These are phyloP conservation scores for Rhynchopsitta pachyrhyncha DNA, from an alignment of 2,113 vertebrate species.

Conservation along the genomic window DNA sequence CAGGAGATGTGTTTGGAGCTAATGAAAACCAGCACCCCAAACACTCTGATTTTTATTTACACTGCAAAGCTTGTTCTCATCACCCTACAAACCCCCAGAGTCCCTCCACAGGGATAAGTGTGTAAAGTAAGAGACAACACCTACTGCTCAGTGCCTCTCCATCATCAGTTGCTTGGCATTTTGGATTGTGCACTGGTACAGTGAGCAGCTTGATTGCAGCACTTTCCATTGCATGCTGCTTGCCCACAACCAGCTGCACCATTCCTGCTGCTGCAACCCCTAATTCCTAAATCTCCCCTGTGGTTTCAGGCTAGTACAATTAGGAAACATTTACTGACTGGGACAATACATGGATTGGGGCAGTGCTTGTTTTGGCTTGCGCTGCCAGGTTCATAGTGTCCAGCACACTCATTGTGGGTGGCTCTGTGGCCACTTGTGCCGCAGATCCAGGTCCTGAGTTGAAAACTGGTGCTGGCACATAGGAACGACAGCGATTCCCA, in stretches of 20 bases:
- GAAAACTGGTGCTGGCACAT: not conserved
- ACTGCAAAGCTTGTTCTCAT: not conserved
- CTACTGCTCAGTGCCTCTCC: not conserved
- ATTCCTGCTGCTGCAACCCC: not conserved
- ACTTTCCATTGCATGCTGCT: not conserved
- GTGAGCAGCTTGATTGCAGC: not conserved
- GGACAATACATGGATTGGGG: not conserved
- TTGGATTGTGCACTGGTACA: accelerated
- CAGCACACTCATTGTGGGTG: accelerated
- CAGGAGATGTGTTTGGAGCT: not conserved
- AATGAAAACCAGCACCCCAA: not conserved
- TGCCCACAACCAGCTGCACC: accelerated
- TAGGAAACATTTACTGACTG: not conserved
- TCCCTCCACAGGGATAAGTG: not conserved
- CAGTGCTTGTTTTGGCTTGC: not conserved
- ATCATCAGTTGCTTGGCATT: accelerated
- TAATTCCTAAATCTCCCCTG: not conserved
- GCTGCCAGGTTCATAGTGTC: not conserved
- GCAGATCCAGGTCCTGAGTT: not conserved
- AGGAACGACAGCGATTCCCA: not conserved
- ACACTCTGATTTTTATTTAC: not conserved
- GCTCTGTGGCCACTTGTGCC: not conserved
- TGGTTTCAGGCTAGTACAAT: not conserved
- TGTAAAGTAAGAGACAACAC: not conserved
- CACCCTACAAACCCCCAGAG: not conserved